Evolutionary conservation across 2,888 invertebrate genomes (phyloP), one percentile per base, ranked within the genome.

Genomic region (Fragum sueziense): DNA sequence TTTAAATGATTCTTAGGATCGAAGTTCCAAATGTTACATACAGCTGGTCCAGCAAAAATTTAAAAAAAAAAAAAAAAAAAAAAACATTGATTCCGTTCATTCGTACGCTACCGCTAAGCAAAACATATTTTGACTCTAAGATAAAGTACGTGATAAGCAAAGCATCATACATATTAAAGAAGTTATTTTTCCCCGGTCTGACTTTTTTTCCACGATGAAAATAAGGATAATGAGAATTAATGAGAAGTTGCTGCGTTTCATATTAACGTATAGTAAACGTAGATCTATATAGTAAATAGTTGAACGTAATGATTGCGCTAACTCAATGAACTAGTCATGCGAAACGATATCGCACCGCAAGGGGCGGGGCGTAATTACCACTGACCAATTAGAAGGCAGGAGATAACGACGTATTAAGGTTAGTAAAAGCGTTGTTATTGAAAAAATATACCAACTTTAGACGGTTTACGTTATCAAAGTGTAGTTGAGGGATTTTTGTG

Each of bases 301-400:
- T 47, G 3, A 47, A 4, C 47, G 47, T 47, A 47, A 47, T 47
- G 20, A 47, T 47, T 20, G 4, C n/a, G 47, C n/a, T n/a, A n/a
- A n/a, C 41, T 65, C 65, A 65, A 65, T 65, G 65, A 65, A 65
- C 65, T 65, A 41, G 37, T 65, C 65, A 65, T 65, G 65, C 41
- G 65, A 41, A 41, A 41, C 65, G 4, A 4, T 65, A 65, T 41
- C 41, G 65, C 41, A 65, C 41, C 2, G 27, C 25, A 65, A 25
- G 41, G 59, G 65, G 65, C 41, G 41, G 65, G 41, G 41, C 41
- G 25, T 65, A 27, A 11, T 27, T 22, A 27, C 9, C 41, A 41
- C 41, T 65, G 27, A 65, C 65, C 65, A 65, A 65, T 65, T 33
- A 65, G 25, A 41, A 17, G 22, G 27, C 65, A 14, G 25, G 0